phyloP scores from a whole-genome alignment of 2,113 vertebrate genomes.

The Neolamprologus falcicula region DNA sequence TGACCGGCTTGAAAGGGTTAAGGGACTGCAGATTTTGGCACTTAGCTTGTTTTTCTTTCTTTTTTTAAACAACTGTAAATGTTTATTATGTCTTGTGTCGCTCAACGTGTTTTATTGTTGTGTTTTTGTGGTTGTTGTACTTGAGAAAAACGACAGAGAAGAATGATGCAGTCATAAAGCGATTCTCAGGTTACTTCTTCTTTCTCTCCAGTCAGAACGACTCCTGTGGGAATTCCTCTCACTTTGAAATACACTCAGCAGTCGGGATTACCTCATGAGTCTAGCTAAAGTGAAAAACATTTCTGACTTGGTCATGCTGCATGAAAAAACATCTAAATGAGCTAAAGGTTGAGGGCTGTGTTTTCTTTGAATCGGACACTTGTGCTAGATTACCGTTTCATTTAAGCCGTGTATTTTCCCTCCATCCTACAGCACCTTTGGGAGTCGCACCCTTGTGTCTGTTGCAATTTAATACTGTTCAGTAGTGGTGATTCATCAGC shows the following conservation, averaged over 20 bases:
- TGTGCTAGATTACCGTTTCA: neutral
- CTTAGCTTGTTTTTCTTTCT: neutral
- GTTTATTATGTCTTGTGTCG: neutral
- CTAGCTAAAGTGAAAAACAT: neutral
- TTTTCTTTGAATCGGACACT: neutral
- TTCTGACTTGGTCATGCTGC: neutral
- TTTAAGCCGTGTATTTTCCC: accelerated
- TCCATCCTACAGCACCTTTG: neutral
- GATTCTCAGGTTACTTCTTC: neutral
- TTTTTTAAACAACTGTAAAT: neutral
- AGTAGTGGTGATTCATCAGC: neutral
- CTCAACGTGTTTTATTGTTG: neutral
- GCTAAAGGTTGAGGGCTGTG: neutral
- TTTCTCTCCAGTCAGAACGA: neutral
- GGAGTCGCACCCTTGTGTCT: neutral
- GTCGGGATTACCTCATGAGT: neutral
- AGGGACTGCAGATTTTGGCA: accelerated
- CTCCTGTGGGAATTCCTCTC: neutral
- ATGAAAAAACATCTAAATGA: neutral
- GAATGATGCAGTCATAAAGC: neutral
- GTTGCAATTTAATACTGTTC: neutral
- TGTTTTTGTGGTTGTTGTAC: neutral
- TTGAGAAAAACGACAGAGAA: neutral
- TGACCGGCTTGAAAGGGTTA: too few relatives aligned
- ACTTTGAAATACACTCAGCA: neutral